Base-by-base conservation (phyloP, 2,113 vertebrate species). In the Vireo altiloquus region DNA sequence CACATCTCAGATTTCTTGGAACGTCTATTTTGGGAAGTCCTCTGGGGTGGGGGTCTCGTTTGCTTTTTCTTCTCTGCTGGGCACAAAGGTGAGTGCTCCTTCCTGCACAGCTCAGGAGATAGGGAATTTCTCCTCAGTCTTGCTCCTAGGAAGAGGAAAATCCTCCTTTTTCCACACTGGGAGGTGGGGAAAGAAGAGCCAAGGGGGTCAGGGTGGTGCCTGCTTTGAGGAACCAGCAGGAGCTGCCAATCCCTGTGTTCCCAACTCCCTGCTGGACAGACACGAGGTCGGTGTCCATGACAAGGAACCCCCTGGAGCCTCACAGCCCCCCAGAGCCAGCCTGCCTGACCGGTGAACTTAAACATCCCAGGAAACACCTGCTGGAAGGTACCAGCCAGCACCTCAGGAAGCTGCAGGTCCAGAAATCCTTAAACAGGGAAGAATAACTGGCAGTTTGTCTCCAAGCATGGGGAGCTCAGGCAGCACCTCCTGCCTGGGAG, bases 231-330 rank as follows among this genome's bases (percentile, higher is more conserved):
- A 46, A 23, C 22, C 39, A 14, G 20, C 0, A 0, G 44, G 39
- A 86, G 20, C 18, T 63, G 63, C 35, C 3, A 2, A 15, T 44
- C 22, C 66, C 27, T 2, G 1, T 15, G 65, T 15, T 85, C 53
- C 69, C 2, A 1, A 0, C 5, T 79, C 61, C 14, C 11, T 23
- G 20, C 57, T 21, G 76, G 35, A 23, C 2, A 5, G n/a, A 56
- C 24, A 23, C 0, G 2, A 49, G 27, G 10, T 0, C 25, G 54
- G 6, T 15, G 5, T 7, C 14, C 46, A 7, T 1, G 1, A 27
- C 2, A 4, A 25, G 66, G 15, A 37, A 23, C 11, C 30, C 5
- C 76, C 35, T 7, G 27, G 37, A 83, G 47, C 44, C 15, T 80
- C 23, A 2, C 35, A 59, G 69, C 14, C 10, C 44, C 27, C 49